Evolutionary conservation across 2,113 vertebrate species (phyloP).

Genomic region (Xenus cinereus): DNA sequence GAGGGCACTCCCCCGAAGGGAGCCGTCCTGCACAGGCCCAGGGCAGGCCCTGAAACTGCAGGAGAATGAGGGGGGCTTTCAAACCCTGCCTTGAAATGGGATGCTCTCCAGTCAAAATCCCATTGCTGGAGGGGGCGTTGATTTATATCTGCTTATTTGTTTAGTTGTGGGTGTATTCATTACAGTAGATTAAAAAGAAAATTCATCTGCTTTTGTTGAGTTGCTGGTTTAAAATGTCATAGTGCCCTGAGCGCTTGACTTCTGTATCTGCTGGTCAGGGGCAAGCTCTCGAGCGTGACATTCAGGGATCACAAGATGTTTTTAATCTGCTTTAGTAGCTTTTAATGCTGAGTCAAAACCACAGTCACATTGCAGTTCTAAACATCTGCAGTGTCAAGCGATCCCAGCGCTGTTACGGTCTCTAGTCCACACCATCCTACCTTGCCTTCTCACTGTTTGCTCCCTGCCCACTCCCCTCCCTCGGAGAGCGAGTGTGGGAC

Average conservation of each 20-base stretch:
- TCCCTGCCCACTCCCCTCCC: accelerated
- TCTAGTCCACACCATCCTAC: neutral
- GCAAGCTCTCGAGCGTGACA: accelerated
- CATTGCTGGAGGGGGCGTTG: accelerated
- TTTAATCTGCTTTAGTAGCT: neutral
- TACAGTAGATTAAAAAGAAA: neutral
- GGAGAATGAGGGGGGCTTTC: neutral
- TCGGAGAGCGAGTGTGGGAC: accelerated
- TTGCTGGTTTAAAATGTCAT: neutral
- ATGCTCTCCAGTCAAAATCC: accelerated
- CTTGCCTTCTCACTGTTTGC: neutral
- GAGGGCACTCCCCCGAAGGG: neutral
- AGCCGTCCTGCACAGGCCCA: neutral
- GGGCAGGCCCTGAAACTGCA: neutral
- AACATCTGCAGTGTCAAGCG: accelerated
- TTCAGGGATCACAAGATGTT: accelerated
- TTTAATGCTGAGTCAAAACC: neutral
- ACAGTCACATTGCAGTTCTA: accelerated
- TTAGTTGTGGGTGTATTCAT: neutral
- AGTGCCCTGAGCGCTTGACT: neutral
- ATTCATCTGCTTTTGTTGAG: accelerated
- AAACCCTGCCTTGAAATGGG: neutral
- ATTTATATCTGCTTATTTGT: neutral
- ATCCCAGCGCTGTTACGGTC: accelerated
- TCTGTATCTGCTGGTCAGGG: neutral